Evolutionary conservation across 2,888 invertebrate genomes (phyloP).

Genomic region (Cataglyphis altisquamis): DNA sequence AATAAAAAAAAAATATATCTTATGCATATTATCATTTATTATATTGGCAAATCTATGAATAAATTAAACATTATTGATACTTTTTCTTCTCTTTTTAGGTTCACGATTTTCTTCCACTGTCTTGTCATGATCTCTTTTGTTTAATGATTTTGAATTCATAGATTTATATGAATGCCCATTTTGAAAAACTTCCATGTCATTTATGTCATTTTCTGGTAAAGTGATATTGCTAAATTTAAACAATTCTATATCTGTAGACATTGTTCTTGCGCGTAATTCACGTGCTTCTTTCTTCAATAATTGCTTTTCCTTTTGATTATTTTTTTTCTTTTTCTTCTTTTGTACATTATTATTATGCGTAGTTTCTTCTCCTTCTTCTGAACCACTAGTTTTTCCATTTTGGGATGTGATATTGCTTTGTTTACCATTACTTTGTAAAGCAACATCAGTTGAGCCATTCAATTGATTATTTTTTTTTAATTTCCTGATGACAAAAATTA

Average conservation of each 20-base stretch:
- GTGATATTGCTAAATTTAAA: slow-evolving; percentile 81
- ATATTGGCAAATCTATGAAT: slow-evolving; percentile 29
- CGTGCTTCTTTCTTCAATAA: slow-evolving; percentile 87
- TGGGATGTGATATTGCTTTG: slow-evolving; percentile 57
- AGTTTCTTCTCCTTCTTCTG: slow-evolving; percentile 66
- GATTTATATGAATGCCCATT: slow-evolving; percentile 67
- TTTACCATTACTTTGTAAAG: slow-evolving; percentile 28
- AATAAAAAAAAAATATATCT: background rate
- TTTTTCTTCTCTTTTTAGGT: slow-evolving; percentile 78
- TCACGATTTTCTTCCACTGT: slow-evolving; percentile 66
- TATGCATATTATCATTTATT: background rate
- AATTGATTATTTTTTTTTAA: slow-evolving; percentile 78
- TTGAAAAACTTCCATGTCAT: slow-evolving; percentile 58
- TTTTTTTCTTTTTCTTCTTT: slow-evolving; percentile 81
- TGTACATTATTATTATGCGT: slow-evolving; percentile 73
- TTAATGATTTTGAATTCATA: slow-evolving; percentile 46
- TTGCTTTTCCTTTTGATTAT: slow-evolving; percentile 83
- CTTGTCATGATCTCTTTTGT: slow-evolving; percentile 66
- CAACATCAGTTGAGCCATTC: background rate
- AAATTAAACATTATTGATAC: slow-evolving; percentile 59
- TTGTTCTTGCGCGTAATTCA: slow-evolving; percentile 85
- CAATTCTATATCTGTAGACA: slow-evolving; percentile 86
- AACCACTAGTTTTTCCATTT: slow-evolving; percentile 70
- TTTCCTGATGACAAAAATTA: slow-evolving; percentile 59
- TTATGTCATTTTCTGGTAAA: slow-evolving; percentile 64